phyloP scores from a whole-genome alignment of 2,113 vertebrate genomes.

The Alaudala cheleensis region DNA sequence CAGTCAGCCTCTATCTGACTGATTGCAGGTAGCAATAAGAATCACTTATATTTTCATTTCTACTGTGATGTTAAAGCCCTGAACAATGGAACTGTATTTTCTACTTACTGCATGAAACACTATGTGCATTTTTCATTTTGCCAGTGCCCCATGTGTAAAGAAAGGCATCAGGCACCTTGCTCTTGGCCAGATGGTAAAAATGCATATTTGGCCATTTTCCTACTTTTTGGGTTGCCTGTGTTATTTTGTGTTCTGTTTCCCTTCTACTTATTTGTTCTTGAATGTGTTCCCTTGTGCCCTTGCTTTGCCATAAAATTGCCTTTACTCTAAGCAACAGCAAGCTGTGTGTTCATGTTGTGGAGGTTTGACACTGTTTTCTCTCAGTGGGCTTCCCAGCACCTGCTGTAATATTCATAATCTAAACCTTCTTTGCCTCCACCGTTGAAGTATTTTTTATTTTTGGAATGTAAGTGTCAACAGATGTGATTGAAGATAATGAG shows the following conservation, averaged over 20 bases:
- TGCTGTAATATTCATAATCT: conserved; percentile 49
- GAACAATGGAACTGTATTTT: conserved; percentile 9
- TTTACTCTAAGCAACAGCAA: conserved; percentile 46
- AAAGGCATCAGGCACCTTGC: conserved; percentile 22
- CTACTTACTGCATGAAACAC: not conserved
- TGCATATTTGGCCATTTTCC: conserved; percentile 9
- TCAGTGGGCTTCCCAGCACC: conserved; percentile 30
- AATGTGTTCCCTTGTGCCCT: conserved; percentile 24
- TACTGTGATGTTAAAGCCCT: not conserved
- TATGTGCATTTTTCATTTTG: not conserved
- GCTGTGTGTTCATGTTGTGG: conserved; percentile 19
- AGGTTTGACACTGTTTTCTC: conserved; percentile 32
- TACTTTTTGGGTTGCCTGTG: not conserved
- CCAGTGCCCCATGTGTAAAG: not conserved
- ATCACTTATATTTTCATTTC: not conserved
- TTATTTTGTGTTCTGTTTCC: conserved; percentile 16
- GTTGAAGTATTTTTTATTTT: conserved; percentile 18
- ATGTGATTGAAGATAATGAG: conserved; percentile 42
- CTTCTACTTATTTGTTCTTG: conserved; percentile 33
- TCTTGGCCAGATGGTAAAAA: conserved; percentile 39
- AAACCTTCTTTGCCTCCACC: not conserved
- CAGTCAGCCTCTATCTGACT: not conserved
- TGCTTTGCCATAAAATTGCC: conserved; percentile 27
- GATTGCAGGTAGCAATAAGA: not conserved
- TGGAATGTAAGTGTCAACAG: conserved; percentile 29